Evolutionary conservation across 1,140 invertebrate species (phyloP).

Genomic region (Pristionchus pacificus): DNA sequence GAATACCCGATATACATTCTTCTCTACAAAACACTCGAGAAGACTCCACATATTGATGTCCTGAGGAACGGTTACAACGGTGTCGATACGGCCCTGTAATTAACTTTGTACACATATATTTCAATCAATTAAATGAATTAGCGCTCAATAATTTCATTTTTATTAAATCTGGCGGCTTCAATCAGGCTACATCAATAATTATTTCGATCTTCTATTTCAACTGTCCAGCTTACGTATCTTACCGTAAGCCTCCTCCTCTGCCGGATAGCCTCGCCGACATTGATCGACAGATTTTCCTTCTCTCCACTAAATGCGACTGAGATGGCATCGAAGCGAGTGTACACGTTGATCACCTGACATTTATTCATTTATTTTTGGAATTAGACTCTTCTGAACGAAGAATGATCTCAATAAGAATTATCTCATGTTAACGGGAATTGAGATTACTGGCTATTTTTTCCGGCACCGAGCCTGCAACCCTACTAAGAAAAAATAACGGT

Average conservation of each 20-base stretch:
- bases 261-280: slow-evolving; percentile 6
- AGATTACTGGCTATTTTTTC: too few relatives aligned
- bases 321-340: slow-evolving; percentile 15
- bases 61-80: slow-evolving; percentile 14
- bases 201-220: too few relatives aligned
- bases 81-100: slow-evolving; percentile 1
- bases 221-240: not conserved
- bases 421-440: too few relatives aligned
- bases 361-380: not conserved
- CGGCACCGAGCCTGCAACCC: too few relatives aligned
- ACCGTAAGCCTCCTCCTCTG: slow-evolving; percentile 6
- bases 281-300: slow-evolving; percentile 7
- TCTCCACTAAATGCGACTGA: slow-evolving; percentile 10
- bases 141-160: too few relatives aligned
- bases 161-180: too few relatives aligned
- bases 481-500: too few relatives aligned
- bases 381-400: not conserved
- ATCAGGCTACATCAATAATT: too few relatives aligned
- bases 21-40: slow-evolving; percentile 15
- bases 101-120: too few relatives aligned
- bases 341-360: slow-evolving; percentile 14
- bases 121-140: too few relatives aligned
- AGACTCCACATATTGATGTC: slow-evolving; percentile 10
- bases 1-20: slow-evolving; percentile 18
- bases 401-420: too few relatives aligned